These are phyloP conservation scores for Xylota sylvarum DNA, from an alignment of 2,888 invertebrate species.

Conservation along the genomic window DNA sequence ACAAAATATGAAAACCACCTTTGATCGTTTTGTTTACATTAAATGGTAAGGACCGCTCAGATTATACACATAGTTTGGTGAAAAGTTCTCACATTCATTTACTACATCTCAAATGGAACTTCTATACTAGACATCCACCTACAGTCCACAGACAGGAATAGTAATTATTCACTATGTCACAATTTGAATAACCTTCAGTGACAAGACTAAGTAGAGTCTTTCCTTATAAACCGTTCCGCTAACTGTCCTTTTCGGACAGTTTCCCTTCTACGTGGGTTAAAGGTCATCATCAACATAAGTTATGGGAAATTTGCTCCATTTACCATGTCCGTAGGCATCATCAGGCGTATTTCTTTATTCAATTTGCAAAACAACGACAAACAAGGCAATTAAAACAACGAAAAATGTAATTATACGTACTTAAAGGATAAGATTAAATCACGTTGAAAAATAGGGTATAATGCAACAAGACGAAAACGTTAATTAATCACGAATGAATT, in stretches of 20 bases:
- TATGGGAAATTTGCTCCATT: not conserved
- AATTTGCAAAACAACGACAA: not conserved
- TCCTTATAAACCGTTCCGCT: too few species aligned
- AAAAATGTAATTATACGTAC: not conserved
- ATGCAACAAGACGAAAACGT: not conserved
- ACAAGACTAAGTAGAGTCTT: too few species aligned
- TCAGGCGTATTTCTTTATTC: not conserved
- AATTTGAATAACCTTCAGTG: too few species aligned
- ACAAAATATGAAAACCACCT: too few species aligned
- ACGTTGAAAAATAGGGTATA: not conserved
- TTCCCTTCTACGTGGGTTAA: not conserved
- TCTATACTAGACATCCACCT: too few species aligned
- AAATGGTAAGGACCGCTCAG: too few species aligned
- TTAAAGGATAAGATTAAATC: not conserved
- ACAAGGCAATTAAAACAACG: not conserved
- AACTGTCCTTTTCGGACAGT: not conserved
- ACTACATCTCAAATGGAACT: too few species aligned
- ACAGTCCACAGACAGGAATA: too few species aligned
- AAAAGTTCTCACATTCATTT: too few species aligned
- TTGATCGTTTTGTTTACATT: too few species aligned
- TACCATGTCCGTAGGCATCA: not conserved
- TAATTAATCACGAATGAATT: not conserved
- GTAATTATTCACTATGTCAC: too few species aligned
- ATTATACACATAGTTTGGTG: too few species aligned
- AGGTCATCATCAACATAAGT: not conserved